Evolutionary conservation across 2,888 invertebrate species (phyloP), one percentile per base, ranked within the genome.

Genomic region (Orthonychiurus folsomi): DNA sequence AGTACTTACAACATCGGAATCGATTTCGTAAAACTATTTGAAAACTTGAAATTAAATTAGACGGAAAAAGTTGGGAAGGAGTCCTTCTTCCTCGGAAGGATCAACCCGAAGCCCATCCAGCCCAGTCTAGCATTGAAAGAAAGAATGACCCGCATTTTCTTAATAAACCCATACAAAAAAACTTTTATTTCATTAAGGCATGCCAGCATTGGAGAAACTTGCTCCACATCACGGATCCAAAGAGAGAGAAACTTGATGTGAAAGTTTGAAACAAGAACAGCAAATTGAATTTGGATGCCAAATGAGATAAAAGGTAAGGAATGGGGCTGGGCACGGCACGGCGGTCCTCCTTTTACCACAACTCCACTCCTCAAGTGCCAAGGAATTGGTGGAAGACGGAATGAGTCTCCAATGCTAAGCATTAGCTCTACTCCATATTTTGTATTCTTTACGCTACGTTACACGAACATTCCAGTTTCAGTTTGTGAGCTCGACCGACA

Each of bases 231-330:
- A 37, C 37, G 37, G n/a, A 37, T 37, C 15, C 37, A 37, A 37
- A 37, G 37, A 37, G 37, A 37, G 37, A 37, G 37, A 37, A 37
- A 37, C 37, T 37, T 37, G 37, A 37, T 37, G 37, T 52, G 52
- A 23, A 52, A 52, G 52, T 23, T 20, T 21, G 52, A 52, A 20
- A 23, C 52, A 52, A 20, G 21, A 52, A 52, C 9, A 12, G 12
- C 52, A 52, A 52, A 52, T 52, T 23, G 24, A 52, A 52, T 52
- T 23, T 52, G 52, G 52, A 21, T 52, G 52, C 52, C 52, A 52
- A 52, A 52, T 52, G 21, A 52, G 24, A 52, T 52, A 20, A 52
- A 52, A 52, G 52, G 52, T 48, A 48, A 48, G 12, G 48, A 48
- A 48, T 21, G 52, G 52, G 52, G n/a, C 5, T 37, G 15, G 9